Evolutionary conservation across 2,888 invertebrate genomes (phyloP), one percentile per base, ranked within the genome.

Genomic region (Hermodice carunculata): DNA sequence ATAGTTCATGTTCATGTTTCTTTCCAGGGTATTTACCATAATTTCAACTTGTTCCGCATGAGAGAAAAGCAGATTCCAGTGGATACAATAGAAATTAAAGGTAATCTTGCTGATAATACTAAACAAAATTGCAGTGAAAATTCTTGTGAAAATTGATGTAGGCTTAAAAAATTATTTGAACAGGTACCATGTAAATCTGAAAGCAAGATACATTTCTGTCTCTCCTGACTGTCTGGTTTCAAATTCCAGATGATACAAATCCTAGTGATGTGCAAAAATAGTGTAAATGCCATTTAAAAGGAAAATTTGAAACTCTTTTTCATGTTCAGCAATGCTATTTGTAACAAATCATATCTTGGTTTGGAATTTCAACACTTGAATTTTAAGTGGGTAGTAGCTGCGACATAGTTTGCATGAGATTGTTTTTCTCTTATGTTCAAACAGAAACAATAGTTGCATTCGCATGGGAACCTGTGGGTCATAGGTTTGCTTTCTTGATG

Each of bases 1-100:
- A n/a, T 11, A 26, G 43, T 29, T n/a, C 31, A 28, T 34, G 19
- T 29, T 34, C 6, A n/a, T 56, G 64, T 63, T 61, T 60, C 51
- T 69, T 78, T 78, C 42, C 75, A 85, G 89, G 97, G 98, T 74
- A 94, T 97, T 92, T 96, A 96, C 79, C 97, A 95, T 87, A 98
- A 98, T 86, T 96, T 99, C 87, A 99, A 99, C 88, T 94, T 99
- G 76, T 99, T 99, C 89, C 96, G 98, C 82, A 96, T 99, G 93
- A 90, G 96, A 59, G 97, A 98, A 82, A 98, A 98, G 81, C 93
- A 96, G 85, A 94, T 98, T 76, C 98, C 99, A 0, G 97, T 99
- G 0, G 98, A 99, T 85, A 96, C 95, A 14, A 93, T 98, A 1
- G 98, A 98, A 87, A 94, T 96, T 69, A 96, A 98, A 85, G 87